Percentiles rank a stretch among this genome's conserved stretches.
phyloP scores from a whole-genome alignment of 1,140 invertebrate genomes.

The Drosophila ananassae region DNA sequence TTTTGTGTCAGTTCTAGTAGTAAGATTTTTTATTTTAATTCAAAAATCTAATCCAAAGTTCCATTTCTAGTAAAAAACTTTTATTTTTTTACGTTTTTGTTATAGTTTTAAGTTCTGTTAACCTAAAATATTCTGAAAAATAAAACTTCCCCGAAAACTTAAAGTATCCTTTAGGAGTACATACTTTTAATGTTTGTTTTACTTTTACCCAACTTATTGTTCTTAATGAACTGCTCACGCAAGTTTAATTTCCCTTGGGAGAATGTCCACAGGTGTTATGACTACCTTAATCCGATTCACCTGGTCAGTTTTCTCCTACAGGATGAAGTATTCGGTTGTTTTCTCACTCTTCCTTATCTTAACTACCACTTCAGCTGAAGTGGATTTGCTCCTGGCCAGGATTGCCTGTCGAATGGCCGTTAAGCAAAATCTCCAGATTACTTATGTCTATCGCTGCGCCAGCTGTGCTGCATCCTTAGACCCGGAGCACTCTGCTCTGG shows the following conservation, averaged over 20 bases:
- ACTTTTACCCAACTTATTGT: not conserved
- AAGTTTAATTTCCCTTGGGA: slow-evolving; percentile 23
- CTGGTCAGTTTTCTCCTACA: slow-evolving; percentile 8
- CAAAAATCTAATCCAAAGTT: too few relatives aligned
- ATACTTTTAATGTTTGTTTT: not conserved
- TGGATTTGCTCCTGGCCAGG: slow-evolving; percentile 19
- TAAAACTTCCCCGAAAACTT: not conserved
- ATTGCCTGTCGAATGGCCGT: slow-evolving; percentile 49
- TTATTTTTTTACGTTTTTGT: too few relatives aligned
- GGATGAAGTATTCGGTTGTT: slow-evolving; percentile 15
- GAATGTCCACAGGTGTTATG: not conserved
- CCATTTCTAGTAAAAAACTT: too few relatives aligned
- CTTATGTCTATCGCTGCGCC: slow-evolving; percentile 64
- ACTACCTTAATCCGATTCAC: not conserved
- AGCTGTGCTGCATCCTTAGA: slow-evolving; percentile 28
- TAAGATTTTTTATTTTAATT: too few relatives aligned
- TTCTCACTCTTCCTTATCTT: not conserved
- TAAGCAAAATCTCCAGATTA: slow-evolving; percentile 40
- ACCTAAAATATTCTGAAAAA: too few relatives aligned
- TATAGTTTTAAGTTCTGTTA: too few relatives aligned
- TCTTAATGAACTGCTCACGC: slow-evolving; percentile 18
- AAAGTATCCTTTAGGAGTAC: too few relatives aligned
- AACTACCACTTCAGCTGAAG: not conserved
- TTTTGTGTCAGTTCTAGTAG: too few relatives aligned
- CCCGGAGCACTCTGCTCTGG: slow-evolving; percentile 12